Evolutionary conservation across 1,140 invertebrate genomes (phyloP), one percentile per base, ranked within the genome.

Genomic region (Cotesia chilonis): DNA sequence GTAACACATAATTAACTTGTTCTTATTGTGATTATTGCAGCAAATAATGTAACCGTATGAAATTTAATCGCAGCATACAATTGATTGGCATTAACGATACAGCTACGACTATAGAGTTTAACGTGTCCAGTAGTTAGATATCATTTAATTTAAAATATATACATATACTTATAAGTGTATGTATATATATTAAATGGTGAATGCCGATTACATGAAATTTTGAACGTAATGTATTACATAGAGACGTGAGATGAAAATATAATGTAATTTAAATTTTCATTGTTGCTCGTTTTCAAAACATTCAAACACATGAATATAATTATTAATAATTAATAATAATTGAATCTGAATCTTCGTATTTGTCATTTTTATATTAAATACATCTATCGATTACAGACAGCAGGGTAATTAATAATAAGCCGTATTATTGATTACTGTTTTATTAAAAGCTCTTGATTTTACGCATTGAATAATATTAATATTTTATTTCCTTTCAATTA

Each of bases 401-500:
- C 41, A 47, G 41, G 41, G 41, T 47, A 47, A 47, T 47, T 47
- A 47, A 47, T 47, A 47, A 47, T 47, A 47, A 2, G 41, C 41
- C 10, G 41, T 47, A 47, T 47, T 47, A 47, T 47, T 47, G 41
- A 47, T 61, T 20, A 61, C 59, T 35, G 59, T n/a, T 37, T 35
- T 12, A 28, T 63, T 35, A 35, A 60, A 47, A 47, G 41, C 41
- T 47, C 41, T 9, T 47, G 41, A 6, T 47, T 47, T 47, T 47
- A 47, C 41, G 41, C 41, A 9, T 9, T 7, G 41, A 47, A 47
- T 47, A 6, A 47, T 10, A 47, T 68, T 9, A 52, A n/a, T 37
- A 60, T 38, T 14, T n/a, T 67, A 20, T 65, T 70, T 74, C 57
- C 20, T 35, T 76, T 77, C 51, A 61, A 74, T 78, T 75, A 75